These are phyloP conservation scores for Falco cherrug DNA, from an alignment of 2,797 vertebrate genomes.

Conservation along the genomic window DNA sequence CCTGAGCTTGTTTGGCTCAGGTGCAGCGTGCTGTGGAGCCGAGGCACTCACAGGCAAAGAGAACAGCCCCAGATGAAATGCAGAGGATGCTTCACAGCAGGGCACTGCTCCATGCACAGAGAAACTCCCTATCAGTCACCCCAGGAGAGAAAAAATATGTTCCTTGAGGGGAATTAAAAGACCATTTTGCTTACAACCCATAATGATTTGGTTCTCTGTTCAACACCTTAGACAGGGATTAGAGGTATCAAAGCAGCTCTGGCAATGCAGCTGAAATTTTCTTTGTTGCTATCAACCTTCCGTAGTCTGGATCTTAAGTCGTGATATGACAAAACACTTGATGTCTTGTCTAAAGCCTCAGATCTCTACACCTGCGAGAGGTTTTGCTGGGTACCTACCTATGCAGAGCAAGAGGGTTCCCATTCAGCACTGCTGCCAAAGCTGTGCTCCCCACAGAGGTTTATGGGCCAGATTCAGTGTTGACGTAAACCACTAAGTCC, in stretches of 20 bases:
- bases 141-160: background rate
- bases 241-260: background rate
- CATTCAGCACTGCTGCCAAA: background rate
- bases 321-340: accelerated
- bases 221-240: background rate
- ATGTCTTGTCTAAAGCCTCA: background rate
- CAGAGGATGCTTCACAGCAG: background rate
- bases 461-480: background rate
- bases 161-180: background rate
- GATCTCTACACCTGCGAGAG: accelerated
- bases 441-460: background rate
- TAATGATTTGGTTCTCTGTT: background rate
- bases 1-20: background rate
- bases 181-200: background rate
- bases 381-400: background rate
- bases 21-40: background rate
- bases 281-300: background rate
- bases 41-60: background rate
- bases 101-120: background rate
- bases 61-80: background rate
- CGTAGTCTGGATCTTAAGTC: accelerated
- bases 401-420: background rate
- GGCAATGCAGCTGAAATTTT: background rate
- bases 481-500: background rate
- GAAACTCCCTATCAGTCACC: background rate